Evolutionary conservation across 2,113 vertebrate genomes (phyloP), one percentile per base, ranked within the genome.

Genomic region (Grus americana): DNA sequence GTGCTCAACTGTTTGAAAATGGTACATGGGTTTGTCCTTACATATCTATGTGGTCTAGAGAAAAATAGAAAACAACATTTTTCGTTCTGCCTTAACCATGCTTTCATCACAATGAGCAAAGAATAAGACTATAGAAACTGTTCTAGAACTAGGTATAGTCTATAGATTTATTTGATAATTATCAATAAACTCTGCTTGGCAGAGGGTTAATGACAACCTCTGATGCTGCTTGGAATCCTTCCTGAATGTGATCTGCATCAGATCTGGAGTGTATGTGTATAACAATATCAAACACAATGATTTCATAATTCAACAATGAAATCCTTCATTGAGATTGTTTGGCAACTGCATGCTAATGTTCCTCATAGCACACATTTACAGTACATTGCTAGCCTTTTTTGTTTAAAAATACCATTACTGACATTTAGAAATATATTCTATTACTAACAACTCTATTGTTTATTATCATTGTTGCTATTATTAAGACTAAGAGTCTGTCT

Each of bases 341-440:
- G 83, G 80, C 92, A 93, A 57, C 52, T 95, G 42, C 12, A 47
- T 61, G 54, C 6, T 62, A 40, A 57, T 36, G 15, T 72, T 92
- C 22, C 57, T 85, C 49, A 70, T 67, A 92, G 61, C 61, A 85
- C 65, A 79, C 12, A 72, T 92, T 89, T 82, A 87, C 49, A 95
- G 16, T 68, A 90, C 27, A 46, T 47, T 79, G 58, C 15, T 95
- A 50, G 40, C 40, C 34, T 90, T 91, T 89, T 95, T 92, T 93
- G 68, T 93, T 93, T 95, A 87, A 93, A 96, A 95, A 96, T 95
- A 40, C 66, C 80, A 76, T 72, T 89, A 79, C 52, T 95, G 94
- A 85, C 78, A 87, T 93, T 93, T 89, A 86, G 92, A 91, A 95
- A 89, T 85, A 70, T 14, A 82, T 58, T 79, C 24, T 91, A 63